Conservation (phyloP, 2,113 vertebrate species). For the Odocoileus hemionus region DNA sequence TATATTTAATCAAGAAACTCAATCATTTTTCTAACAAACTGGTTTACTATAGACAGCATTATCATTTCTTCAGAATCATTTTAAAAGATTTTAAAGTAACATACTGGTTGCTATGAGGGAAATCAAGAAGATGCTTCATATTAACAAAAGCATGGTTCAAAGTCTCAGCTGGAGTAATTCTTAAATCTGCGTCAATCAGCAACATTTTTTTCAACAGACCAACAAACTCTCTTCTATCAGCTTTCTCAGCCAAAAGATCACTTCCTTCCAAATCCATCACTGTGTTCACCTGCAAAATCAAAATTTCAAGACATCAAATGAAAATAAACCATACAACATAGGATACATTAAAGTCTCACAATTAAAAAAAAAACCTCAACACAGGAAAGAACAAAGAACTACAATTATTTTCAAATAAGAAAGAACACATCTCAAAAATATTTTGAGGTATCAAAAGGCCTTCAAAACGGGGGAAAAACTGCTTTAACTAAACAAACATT, state of each 20-base stretch:
- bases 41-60: neutral
- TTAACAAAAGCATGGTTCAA: conserved; percentile 96
- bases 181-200: conserved; percentile 95
- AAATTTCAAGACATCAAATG: conserved; percentile 47
- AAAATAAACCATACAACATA: neutral
- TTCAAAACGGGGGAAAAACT: neutral
- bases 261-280: conserved; percentile 99
- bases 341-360: neutral
- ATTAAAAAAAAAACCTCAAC: neutral
- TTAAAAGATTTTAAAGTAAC: conserved; percentile 66
- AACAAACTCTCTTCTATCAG: conserved; percentile 97
- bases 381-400: neutral
- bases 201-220: conserved; percentile 98
- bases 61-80: conserved; percentile 1
- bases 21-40: conserved; percentile 20
- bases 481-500: neutral
- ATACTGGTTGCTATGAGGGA: conserved; percentile 98
- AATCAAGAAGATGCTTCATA: conserved; percentile 98
- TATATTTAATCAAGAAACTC: neutral
- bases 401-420: conserved; percentile 23
- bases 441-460: conserved; percentile 20
- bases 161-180: conserved; percentile 92
- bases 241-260: conserved; percentile 96
- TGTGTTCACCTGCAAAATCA: conserved; percentile 92
- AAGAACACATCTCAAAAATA: conserved; percentile 12